Conservation (phyloP, 2,888 invertebrate genomes). For the Sesia bembeciformis region DNA sequence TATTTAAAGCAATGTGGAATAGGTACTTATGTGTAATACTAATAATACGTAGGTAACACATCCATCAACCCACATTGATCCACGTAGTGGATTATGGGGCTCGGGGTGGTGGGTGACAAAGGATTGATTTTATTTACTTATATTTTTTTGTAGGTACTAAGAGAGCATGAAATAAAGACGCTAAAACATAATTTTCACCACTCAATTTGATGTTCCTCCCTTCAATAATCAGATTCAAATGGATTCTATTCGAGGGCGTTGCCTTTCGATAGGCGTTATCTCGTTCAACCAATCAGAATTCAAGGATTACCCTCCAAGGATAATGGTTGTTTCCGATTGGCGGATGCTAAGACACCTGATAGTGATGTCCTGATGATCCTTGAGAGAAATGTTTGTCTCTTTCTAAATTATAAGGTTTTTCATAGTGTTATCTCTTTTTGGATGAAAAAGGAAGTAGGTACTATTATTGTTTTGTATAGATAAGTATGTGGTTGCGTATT, state of each 20-base stretch:
- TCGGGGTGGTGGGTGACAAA: too few species aligned
- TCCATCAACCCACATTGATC: too few species aligned
- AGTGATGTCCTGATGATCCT: constrained; percentile 52
- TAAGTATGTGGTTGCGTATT: too few species aligned
- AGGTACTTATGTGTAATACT: too few species aligned
- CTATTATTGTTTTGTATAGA: not conserved
- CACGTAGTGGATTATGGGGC: too few species aligned
- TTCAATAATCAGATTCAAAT: constrained; percentile 60
- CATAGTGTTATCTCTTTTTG: not conserved
- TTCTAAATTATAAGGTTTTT: constrained; percentile 14
- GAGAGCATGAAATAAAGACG: too few species aligned
- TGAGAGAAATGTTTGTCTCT: constrained; percentile 33
- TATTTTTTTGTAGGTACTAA: too few species aligned
- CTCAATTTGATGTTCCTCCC: constrained; percentile 20
- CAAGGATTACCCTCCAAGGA: constrained; percentile 63
- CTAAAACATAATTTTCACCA: not conserved
- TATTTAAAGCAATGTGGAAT: too few species aligned
- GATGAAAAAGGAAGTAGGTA: not conserved
- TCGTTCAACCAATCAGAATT: constrained; percentile 47
- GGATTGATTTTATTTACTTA: too few species aligned
- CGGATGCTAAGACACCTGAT: constrained; percentile 26
- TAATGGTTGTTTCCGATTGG: constrained; percentile 46
- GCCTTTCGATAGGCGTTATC: constrained; percentile 48
- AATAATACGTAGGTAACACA: too few species aligned
- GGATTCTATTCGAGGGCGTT: constrained; percentile 53